phyloP scores from a whole-genome alignment of 2,797 vertebrate species.

The Myotis vivesi region DNA sequence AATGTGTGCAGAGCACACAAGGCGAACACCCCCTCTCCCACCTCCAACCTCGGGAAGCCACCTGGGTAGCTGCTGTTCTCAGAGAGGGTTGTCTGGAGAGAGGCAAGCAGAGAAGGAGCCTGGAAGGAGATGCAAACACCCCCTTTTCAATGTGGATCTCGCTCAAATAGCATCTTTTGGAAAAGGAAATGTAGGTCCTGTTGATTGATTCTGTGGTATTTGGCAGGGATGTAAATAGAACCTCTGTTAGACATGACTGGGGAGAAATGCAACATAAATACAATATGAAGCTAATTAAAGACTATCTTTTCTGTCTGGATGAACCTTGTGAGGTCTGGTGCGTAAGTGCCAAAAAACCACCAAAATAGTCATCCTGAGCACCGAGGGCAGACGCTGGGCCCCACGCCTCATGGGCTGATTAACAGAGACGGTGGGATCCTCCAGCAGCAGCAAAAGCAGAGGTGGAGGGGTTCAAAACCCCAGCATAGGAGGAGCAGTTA shows the following conservation, averaged over 20 bases:
- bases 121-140: constrained; percentile 65
- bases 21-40: not conserved
- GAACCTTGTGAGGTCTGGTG: constrained; percentile 65
- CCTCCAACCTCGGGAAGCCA: not conserved
- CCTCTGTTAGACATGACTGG: constrained; percentile 74
- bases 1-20: not conserved
- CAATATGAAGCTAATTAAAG: constrained; percentile 80
- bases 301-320: constrained; percentile 68
- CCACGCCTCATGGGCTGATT: fast-evolving
- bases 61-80: constrained; percentile 41
- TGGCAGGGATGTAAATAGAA: constrained; percentile 77
- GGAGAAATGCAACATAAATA: constrained; percentile 74
- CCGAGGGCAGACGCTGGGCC: not conserved
- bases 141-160: constrained; percentile 77
- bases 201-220: constrained; percentile 79
- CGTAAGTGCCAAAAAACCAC: not conserved
- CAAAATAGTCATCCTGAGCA: constrained; percentile 48
- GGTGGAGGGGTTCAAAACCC: not conserved
- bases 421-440: not conserved
- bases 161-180: constrained; percentile 62
- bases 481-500: not conserved
- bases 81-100: not conserved
- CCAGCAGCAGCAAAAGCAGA: fast-evolving
- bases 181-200: constrained; percentile 78
- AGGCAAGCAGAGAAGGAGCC: not conserved